phyloP scores from a whole-genome alignment of 2,888 invertebrate species.

The Portevinia maculata region DNA sequence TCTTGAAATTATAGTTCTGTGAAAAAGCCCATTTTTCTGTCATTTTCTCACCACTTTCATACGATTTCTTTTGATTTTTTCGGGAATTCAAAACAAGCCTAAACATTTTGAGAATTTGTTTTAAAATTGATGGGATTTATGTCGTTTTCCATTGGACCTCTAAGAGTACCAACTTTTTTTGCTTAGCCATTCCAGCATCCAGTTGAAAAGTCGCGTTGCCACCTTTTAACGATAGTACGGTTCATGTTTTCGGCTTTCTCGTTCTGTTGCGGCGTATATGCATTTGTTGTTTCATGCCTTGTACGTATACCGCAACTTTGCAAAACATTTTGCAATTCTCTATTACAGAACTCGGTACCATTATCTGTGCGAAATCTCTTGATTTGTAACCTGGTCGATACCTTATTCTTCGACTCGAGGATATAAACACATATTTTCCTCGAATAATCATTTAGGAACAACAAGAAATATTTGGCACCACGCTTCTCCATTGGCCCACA shows the following conservation, averaged over 20 bases:
- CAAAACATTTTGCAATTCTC: not conserved
- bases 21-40: too few species aligned
- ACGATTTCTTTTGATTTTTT: too few species aligned
- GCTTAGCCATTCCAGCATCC: not conserved
- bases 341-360: constrained; percentile 22
- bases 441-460: constrained; percentile 1
- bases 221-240: constrained; percentile 64
- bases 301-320: not conserved
- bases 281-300: constrained; percentile 3
- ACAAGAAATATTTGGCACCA: not conserved
- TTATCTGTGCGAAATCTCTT: constrained; percentile 34
- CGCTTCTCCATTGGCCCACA: constrained; percentile 6
- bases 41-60: too few species aligned
- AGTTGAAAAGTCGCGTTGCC: not conserved
- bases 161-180: too few species aligned
- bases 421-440: not conserved
- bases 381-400: constrained; percentile 22
- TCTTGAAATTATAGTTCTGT: too few species aligned
- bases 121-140: too few species aligned
- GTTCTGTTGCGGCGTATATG: constrained; percentile 75
- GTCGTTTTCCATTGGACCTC: too few species aligned
- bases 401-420: not conserved
- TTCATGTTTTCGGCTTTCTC: constrained; percentile 72
- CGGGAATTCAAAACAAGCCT: too few species aligned
- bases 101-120: too few species aligned